Base-by-base conservation (phyloP, 2,888 invertebrate genomes). In the Exocentrus adspersus region DNA sequence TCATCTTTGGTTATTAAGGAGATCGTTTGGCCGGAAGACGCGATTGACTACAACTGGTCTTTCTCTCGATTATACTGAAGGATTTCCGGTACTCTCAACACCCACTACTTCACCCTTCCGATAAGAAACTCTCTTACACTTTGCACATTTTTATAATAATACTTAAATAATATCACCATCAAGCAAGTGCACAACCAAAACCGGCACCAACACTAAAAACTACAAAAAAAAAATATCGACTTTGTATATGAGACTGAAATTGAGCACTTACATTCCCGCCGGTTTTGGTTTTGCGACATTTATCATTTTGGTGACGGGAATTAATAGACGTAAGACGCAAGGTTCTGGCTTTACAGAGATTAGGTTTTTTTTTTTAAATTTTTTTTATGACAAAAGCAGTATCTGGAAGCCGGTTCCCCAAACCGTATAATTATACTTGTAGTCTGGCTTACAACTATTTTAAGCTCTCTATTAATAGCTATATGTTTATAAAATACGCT, bases 1-100 rank as follows among this genome's bases (percentile, higher is more conserved):
- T 75, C 76, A 70, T 78, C 73, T 79, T 75, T 80, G 77, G 76
- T 77, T n/a, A n/a, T n/a, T 70, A 82, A 82, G 82, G 83, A 80
- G 72, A 75, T 76, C 75, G 72, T 75, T 72, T 79, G 79, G 80
- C 77, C 79, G 73, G 79, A 81, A 71, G 78, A 79, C 74, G 75
- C 72, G 68, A 68, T 72, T 69, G 78, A 77, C 71, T 75, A 79
- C 78, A 76, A 75, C 71, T 79, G 80, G 80, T 79, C 77, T 75
- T 78, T 76, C 54, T 43, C 61, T 61, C 65, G 67, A 66, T 64
- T 68, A 66, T 58, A 68, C 64, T 67, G 73, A 71, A 72, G 72
- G 67, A 59, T 69, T 70, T 69, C 57, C 69, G 65, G 64, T 62
- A 61, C 69, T 69, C 70, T 63, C 67, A 53, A 52, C 50, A 69